Percentiles rank a stretch among this genome's conserved stretches.
Conservation (phyloP, 2,888 invertebrate genomes). For the Hoplodrina blanda region DNA sequence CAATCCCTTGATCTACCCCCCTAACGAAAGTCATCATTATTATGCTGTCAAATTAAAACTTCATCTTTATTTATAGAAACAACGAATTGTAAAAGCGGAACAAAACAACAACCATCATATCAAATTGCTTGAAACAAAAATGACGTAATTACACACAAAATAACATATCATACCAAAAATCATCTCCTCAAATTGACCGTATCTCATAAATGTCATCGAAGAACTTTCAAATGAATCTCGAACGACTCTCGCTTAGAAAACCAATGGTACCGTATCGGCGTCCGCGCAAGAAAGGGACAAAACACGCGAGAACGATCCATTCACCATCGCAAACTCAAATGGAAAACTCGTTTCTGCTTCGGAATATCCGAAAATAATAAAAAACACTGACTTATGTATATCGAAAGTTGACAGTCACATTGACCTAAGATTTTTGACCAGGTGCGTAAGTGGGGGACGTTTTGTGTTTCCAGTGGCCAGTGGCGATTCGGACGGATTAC, state of each 20-base stretch:
- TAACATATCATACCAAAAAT: slow-evolving; percentile 54
- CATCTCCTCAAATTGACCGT: slow-evolving; percentile 61
- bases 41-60: slow-evolving; percentile 6
- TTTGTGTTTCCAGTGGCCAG: slow-evolving; percentile 30
- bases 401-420: slow-evolving; percentile 65
- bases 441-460: slow-evolving; percentile 40
- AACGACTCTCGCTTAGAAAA: slow-evolving; percentile 45
- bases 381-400: slow-evolving; percentile 58
- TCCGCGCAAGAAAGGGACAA: slow-evolving; percentile 73
- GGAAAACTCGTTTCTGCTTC: slow-evolving; percentile 69
- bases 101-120: slow-evolving; percentile 2
- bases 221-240: slow-evolving; percentile 63
- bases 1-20: too few species aligned
- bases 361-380: slow-evolving; percentile 56
- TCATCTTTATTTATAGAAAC: not conserved
- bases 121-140: slow-evolving; percentile 27
- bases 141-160: slow-evolving; percentile 45
- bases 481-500: slow-evolving; percentile 52
- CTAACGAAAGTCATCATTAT: not conserved
- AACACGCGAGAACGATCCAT: slow-evolving; percentile 70
- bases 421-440: slow-evolving; percentile 52
- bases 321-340: slow-evolving; percentile 75
- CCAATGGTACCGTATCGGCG: slow-evolving; percentile 69
- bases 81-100: slow-evolving; percentile 43
- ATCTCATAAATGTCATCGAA: slow-evolving; percentile 52